Evolutionary conservation across 2,888 invertebrate species (phyloP), one percentile per base, ranked within the genome.

Genomic region (Melieria omissa): DNA sequence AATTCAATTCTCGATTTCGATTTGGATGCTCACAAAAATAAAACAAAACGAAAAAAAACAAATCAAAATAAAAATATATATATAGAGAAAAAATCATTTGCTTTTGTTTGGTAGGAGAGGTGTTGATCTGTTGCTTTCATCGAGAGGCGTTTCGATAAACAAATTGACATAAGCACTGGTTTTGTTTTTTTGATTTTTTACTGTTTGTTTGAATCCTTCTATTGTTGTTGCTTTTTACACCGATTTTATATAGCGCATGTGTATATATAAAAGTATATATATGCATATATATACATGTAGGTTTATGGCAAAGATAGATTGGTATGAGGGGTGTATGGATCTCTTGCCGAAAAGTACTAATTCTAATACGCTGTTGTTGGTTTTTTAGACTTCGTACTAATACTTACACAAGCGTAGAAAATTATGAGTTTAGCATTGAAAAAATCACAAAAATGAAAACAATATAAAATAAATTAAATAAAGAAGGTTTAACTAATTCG

Each of bases 101-200:
- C 9, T 62, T 74, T 71, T 69, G 65, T 71, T 73, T 80, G 82
- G 85, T 81, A 86, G 87, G 87, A 86, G 86, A 85, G 86, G 87
- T 86, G 86, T 86, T 86, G 86, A 86, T 84, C 83, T 85, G 83
- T 84, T 83, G 82, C 83, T 80, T 81, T 83, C 81, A 81, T 63
- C 29, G 29, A 29, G 63, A 47, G 55, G 61, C 61, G 44, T 61
- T 42, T 61, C 45, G 10, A 44, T 42, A 44, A 44, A 7, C 10
- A 44, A 8, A 61, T 44, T 9, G 12, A 42, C 44, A 10, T n/a
- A n/a, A 52, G 52, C 5, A 52, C 52, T 52, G 7, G 52, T 52
- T n/a, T 52, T 52, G 12, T 73, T 77, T 61, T 61, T 65, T 61
- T 65, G 54, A 71, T 66, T 57, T 7, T 63, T 71, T 68, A 29